Base-by-base conservation (phyloP, 2,888 invertebrate genomes). In the Xestia rhomboidea region DNA sequence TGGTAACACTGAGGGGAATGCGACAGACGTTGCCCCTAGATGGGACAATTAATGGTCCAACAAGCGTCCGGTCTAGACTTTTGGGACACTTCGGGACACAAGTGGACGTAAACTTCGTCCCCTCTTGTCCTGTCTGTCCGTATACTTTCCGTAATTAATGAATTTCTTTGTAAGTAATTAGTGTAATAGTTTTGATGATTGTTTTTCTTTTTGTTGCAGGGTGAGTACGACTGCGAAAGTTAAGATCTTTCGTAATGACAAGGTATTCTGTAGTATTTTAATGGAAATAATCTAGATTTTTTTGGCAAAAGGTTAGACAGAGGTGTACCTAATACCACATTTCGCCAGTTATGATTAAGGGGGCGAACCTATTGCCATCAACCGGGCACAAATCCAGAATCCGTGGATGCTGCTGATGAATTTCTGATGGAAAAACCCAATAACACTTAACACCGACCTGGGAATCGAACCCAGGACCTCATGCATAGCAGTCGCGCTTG, bases 11-110 rank as follows among this genome's bases (percentile, higher is more conserved):
- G 18, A 63, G 63, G 54, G 71, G 64, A 76, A 73, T 46, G 66
- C 77, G 84, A 72, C 66, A 73, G 64, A 46, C 72, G 46, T 34
- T 15, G 72, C 88, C 86, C 76, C 74, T 81, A 86, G 79, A 77
- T 80, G 88, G 88, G 90, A 90, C 92, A 90, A 93, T 93, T 93
- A 93, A 93, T 92, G 90, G 89, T 87, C 88, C 82, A 75, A 87
- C 89, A 82, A 89, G 88, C 88, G 89, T 93, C 94, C 94, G 91
- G 94, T 94, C 94, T 93, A 94, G 94, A 94, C 94, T 91, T 88
- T 86, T 77, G 77, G 87, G 86, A 74, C 88, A 91, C 90, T 90
- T 87, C 41, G 74, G 83, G 72, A 82, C 75, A 77, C 34, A 21
- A 82, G 74, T 87, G 86, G 85, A 86, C 85, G 69, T 78, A 66